Conservation (phyloP, 2,888 invertebrate species). For the Tinea pellionella region DNA sequence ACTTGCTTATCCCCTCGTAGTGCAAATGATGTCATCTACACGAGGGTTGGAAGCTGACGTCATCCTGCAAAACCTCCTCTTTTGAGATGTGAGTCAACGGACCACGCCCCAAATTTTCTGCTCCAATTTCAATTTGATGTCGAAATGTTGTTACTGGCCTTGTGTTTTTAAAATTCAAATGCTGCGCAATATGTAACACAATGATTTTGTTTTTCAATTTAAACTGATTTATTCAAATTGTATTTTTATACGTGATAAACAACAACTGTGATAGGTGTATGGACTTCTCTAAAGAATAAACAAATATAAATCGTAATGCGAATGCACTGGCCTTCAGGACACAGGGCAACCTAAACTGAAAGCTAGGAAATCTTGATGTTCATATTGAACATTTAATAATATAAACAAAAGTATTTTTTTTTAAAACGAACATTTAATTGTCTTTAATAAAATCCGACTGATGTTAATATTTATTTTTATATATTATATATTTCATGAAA, state of each 20-base stretch:
- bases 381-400: no score
- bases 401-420: no score
- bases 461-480: no score
- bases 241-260: not conserved
- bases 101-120: conserved; percentile 32
- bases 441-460: no score
- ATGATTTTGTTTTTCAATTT: not conserved
- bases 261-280: not conserved
- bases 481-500: no score
- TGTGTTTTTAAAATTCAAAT: not conserved
- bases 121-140: conserved; percentile 4
- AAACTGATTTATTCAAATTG: not conserved
- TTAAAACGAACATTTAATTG: no score
- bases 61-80: conserved; percentile 30
- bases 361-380: no score
- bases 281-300: not conserved
- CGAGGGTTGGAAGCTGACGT: conserved; percentile 41
- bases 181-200: not conserved
- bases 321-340: no score
- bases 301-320: no score
- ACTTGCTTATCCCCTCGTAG: conserved; percentile 13
- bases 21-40: conserved; percentile 45
- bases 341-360: no score
- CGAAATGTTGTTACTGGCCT: not conserved
- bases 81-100: conserved; percentile 46